A percentile compares a stretch with the other conserved stretches of the same genome.
These are phyloP conservation scores for Hyaena hyaena DNA, from an alignment of 2,113 vertebrate species.

Conservation along the genomic window DNA sequence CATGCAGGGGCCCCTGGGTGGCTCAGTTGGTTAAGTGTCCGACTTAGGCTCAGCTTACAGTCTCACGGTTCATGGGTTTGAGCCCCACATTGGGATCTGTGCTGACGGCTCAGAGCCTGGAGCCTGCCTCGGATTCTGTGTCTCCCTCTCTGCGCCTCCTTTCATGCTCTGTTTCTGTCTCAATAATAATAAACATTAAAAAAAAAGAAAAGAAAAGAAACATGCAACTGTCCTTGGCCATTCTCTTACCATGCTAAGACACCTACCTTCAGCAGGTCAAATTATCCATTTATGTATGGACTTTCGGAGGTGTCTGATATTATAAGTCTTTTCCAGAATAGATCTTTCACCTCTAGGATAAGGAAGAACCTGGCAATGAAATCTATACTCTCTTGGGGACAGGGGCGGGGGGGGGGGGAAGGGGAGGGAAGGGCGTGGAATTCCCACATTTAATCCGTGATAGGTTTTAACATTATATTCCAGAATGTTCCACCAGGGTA, in stretches of 20 bases:
- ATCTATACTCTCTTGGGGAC: not conserved
- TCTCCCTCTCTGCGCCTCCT: no score
- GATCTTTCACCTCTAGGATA: not conserved
- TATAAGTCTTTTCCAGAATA: not conserved
- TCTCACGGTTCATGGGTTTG: no score
- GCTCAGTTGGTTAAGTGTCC: no score
- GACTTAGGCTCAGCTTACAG: no score
- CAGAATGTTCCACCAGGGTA: not conserved
- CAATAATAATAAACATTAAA: no score
- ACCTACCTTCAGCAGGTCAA: not conserved
- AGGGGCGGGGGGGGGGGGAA: not conserved
- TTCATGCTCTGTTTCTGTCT: no score
- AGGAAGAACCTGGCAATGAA: not conserved
- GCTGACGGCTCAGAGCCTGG: not conserved
- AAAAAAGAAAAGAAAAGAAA: not conserved
- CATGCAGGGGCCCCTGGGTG: no score
- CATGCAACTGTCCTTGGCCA: not conserved
- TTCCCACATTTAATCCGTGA: not conserved
- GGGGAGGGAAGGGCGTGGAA: not conserved
- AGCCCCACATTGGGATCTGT: no score
- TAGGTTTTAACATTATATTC: not conserved
- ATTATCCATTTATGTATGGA: not conserved
- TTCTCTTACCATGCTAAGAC: not conserved
- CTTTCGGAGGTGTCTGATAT: not conserved
- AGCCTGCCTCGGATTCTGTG: not conserved